Percentiles rank a stretch among this genome's conserved stretches.
phyloP scores from a whole-genome alignment of 2,797 vertebrate genomes.

The Rhinichthys osculus region DNA sequence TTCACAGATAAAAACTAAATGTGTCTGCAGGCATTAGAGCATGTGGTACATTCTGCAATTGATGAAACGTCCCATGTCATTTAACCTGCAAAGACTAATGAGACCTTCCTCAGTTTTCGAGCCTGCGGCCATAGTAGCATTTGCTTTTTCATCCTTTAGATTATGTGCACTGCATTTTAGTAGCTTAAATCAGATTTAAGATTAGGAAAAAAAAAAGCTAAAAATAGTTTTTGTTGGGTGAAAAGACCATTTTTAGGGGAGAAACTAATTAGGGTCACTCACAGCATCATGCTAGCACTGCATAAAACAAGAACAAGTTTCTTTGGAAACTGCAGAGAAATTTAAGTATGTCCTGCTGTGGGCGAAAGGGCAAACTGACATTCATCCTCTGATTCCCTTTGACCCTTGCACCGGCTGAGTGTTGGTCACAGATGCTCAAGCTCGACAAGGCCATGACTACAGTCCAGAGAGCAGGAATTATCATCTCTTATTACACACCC shows the following conservation, averaged over 20 bases:
- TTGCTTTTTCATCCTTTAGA: neutral
- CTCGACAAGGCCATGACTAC: neutral
- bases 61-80: constrained; percentile 26
- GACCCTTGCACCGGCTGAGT: constrained; percentile 11
- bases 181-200: neutral
- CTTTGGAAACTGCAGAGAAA: constrained; percentile 11
- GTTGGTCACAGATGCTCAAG: constrained; percentile 15
- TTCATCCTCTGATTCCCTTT: constrained; percentile 23
- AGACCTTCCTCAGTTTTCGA: neutral
- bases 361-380: constrained; percentile 19
- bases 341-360: constrained; percentile 23
- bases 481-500: neutral
- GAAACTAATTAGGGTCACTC: constrained; percentile 9
- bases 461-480: neutral
- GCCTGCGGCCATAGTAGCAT: neutral
- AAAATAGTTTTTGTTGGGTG: neutral
- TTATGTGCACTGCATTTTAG: neutral
- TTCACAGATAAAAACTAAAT: constrained; percentile 10
- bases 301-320: constrained; percentile 17
- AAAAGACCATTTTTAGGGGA: neutral
- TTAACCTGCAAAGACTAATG: constrained; percentile 48
- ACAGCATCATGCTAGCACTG: neutral
- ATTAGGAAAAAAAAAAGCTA: neutral
- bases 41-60: neutral
- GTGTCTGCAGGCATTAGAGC: constrained; percentile 9